These are phyloP conservation scores for Lanistes nyassanus DNA, from an alignment of 1,140 invertebrate genomes.

Conservation along the genomic window DNA sequence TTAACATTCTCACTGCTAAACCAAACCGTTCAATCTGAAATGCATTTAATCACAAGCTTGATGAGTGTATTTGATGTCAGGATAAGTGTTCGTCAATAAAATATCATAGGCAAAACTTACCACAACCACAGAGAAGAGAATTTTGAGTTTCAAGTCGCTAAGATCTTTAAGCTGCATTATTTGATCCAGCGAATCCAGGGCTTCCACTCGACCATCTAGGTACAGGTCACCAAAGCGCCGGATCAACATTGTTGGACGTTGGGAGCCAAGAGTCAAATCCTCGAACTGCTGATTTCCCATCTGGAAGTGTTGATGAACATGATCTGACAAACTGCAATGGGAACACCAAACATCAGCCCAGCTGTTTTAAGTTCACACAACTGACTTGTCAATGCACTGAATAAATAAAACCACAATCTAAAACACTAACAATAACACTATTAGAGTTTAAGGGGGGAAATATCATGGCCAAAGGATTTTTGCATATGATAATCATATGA, in stretches of 20 bases:
- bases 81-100: neutral
- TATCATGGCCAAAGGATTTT: too few species aligned
- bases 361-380: neutral
- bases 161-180: conserved; percentile 82
- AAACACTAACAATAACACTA: too few species aligned
- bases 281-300: conserved; percentile 57
- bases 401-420: too few species aligned
- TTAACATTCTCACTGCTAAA: neutral
- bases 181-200: conserved; percentile 83
- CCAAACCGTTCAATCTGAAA: neutral
- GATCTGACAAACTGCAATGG: conserved; percentile 61
- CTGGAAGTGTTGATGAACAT: conserved; percentile 63
- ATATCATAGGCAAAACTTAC: conserved; percentile 74
- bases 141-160: conserved; percentile 89
- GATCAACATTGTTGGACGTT: conserved; percentile 72
- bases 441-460: too few species aligned
- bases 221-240: conserved; percentile 86
- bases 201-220: conserved; percentile 79
- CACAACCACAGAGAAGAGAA: conserved; percentile 93
- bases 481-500: too few species aligned
- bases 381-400: neutral
- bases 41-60: too few species aligned
- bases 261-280: conserved; percentile 58
- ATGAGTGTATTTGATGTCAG: neutral
- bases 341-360: conserved; percentile 8